Base-by-base conservation (phyloP, 2,888 invertebrate species). In the Protophormia terraenovae region DNA sequence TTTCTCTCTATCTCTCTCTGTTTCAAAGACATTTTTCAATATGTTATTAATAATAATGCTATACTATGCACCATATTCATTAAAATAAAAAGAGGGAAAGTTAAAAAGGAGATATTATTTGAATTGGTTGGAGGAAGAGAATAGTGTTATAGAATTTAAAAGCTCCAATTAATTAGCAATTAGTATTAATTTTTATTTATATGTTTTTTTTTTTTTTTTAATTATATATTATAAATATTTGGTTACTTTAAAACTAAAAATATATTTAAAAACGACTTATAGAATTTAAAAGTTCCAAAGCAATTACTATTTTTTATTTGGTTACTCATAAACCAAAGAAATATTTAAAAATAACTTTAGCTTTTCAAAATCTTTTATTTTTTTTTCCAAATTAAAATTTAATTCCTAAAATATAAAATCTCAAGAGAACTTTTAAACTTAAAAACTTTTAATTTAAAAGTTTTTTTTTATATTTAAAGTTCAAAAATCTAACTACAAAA, bases 31-130 rank as follows among this genome's bases (percentile, higher is more conserved):
- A 55, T 62, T 53, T 32, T n/a, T 12, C 14, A 8, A n/a, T 22
- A 76, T 66, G 10, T 45, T n/a, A 69, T 53, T 50, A 19, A 22
- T 47, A 47, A 60, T 41, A 71, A 80, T 80, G 84, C 84, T 84
- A 58, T 77, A 71, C 71, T 47, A 82, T 66, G 85, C 85, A 85
- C 85, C 71, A 79, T 76, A 47, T 38, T 64, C 73, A 79, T 77
- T 24, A 69, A 73, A 29, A 14, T 47, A 58, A 50, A 55, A 41
- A 22, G 64, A 64, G 80, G 58, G 47, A 41, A 55, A 77, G 76
- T 53, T 71, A 58, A 83, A 67, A 27, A 75, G 78, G 67, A 75
- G 41, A 47, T 22, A 14, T 67, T n/a, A n/a, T 38, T 29, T 22
- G 32, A 24, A 45, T 32, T 35, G 5, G 38, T 14, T 14, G 4